Evolutionary conservation across 2,888 invertebrate species (phyloP).

Genomic region (Drosophila kambysellisi): DNA sequence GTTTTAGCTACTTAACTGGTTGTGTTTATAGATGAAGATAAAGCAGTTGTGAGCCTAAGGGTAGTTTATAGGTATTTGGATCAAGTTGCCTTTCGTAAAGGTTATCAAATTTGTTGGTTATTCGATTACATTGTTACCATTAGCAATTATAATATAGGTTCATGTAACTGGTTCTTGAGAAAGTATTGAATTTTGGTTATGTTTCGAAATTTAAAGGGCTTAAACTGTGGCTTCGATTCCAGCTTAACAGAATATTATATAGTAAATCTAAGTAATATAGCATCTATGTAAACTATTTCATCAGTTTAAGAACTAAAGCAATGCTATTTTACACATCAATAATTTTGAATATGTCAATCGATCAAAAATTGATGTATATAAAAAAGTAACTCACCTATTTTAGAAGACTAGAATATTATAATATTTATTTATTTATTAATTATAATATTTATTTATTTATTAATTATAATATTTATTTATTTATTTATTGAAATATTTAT

Average conservation of each 20-base stretch:
- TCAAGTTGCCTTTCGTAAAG: background rate
- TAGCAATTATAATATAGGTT: background rate
- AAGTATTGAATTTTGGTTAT: background rate
- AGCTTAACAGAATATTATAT: background rate
- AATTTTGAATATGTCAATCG: no score
- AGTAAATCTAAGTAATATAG: no score
- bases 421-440: background rate
- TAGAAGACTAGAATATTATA: background rate
- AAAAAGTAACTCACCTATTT: background rate
- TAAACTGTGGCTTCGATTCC: background rate
- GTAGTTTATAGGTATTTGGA: background rate
- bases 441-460: background rate
- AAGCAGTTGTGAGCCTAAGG: background rate
- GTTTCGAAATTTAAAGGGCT: background rate
- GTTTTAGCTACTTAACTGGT: background rate
- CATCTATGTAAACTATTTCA: background rate
- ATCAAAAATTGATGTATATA: background rate
- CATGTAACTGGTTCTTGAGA: background rate
- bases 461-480: background rate
- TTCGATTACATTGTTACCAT: background rate
- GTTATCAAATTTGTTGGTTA: background rate
- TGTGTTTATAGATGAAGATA: background rate
- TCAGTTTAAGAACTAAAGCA: background rate
- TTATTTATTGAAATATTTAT: no score
- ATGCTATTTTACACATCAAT: no score